Evolutionary conservation across 2,888 invertebrate species (phyloP).

Genomic region (Anoplius nigerrimus): DNA sequence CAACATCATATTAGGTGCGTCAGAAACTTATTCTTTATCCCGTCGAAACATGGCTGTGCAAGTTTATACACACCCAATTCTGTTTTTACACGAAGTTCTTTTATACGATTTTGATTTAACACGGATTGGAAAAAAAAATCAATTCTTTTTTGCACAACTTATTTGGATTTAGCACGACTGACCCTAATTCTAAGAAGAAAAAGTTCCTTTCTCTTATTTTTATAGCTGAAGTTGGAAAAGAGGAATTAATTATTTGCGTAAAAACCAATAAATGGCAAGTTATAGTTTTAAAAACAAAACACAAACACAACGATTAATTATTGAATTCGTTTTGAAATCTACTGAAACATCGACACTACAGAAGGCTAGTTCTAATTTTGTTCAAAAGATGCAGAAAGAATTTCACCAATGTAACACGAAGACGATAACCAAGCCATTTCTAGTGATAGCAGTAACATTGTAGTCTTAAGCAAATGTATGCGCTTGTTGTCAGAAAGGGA

Average conservation of each 20-base stretch:
- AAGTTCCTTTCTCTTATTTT: too few species aligned
- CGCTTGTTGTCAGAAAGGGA: neutral
- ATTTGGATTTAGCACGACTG: too few species aligned
- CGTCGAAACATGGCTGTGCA: too few species aligned
- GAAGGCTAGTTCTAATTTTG: neutral
- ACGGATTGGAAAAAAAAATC: too few species aligned
- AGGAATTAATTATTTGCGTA: too few species aligned
- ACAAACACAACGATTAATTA: neutral
- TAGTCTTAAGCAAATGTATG: neutral
- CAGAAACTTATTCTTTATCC: too few species aligned
- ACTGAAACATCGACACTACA: neutral
- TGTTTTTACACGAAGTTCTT: neutral
- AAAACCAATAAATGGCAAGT: too few species aligned
- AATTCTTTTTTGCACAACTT: too few species aligned
- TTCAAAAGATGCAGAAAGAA: neutral
- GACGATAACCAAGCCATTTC: neutral
- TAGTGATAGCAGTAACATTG: neutral
- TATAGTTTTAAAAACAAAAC: too few species aligned
- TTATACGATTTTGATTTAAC: neutral
- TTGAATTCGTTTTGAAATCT: neutral
- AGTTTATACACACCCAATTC: neutral
- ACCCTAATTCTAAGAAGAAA: too few species aligned
- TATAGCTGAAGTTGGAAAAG: too few species aligned
- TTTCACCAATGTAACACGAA: slow-evolving; percentile 12
- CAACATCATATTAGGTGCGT: too few species aligned